Evolutionary conservation across 2,113 vertebrate species (phyloP), one percentile per base, ranked within the genome.

Genomic region (Eudyptes chrysolophus): DNA sequence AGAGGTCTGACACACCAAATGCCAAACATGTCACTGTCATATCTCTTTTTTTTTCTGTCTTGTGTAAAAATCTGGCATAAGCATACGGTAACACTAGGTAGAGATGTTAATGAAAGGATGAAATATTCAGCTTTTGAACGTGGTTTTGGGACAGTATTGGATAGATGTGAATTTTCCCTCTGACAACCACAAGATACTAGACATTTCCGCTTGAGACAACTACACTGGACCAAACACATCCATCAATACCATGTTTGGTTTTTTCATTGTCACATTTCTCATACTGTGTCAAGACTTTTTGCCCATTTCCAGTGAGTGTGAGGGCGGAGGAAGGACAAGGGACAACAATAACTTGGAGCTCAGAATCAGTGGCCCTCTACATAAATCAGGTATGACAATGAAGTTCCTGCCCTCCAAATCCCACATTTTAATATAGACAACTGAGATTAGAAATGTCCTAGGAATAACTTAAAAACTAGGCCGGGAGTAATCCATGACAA

Each of bases 161-260:
- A 66, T 10, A 52, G 65, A 77, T 26, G 40, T 66, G 40, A 36
- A 34, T 70, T 91, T 84, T 86, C 51, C 15, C n/a, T 78, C 30
- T 89, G 51, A 34, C 26, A 81, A 18, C 3, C 21, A 77, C 60
- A 89, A 25, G 17, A 30, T 66, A 62, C 38, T 40, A 72, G 58
- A 46, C 16, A 30, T 71, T 92, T 81, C 13, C 3, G 21, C 27
- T 78, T 78, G 42, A 71, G 55, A 46, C 15, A 57, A 12, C 9
- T 55, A 16, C 24, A 54, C 12, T 24, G 44, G 36, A 77, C 49
- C 58, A 84, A 92, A n/a, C 26, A 66, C 13, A 40, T 46, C 6
- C 4, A 0, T 19, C 22, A 46, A 11, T 36, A 36, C 3, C 1
- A 1, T 10, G 18, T 16, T 20, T 2, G 6, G 6, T 2, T 26